These are phyloP conservation scores for Zaprionus inermis DNA, from an alignment of 1,140 invertebrate genomes.

Conservation along the genomic window DNA sequence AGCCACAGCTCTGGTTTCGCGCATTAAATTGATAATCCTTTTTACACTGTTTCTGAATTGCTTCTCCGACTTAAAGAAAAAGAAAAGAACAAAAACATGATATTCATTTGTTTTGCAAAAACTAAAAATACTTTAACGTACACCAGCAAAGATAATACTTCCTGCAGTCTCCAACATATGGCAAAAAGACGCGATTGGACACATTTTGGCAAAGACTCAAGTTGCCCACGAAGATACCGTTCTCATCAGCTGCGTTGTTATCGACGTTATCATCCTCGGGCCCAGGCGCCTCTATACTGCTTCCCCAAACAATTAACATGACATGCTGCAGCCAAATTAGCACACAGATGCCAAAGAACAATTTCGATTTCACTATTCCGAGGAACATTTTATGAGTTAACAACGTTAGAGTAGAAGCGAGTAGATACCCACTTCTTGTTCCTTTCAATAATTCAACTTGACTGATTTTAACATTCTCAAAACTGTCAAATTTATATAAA, in stretches of 20 bases:
- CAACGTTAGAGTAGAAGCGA: background rate
- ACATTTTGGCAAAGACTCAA: slow-evolving; percentile 58
- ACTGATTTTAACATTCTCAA: slow-evolving; percentile 5
- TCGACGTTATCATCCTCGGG: background rate
- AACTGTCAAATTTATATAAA: slow-evolving; percentile 26
- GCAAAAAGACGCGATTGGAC: slow-evolving; percentile 57
- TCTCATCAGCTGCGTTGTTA: background rate
- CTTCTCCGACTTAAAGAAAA: slow-evolving; percentile 54
- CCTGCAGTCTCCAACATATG: slow-evolving; percentile 61
- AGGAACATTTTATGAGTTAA: background rate
- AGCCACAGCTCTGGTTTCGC: slow-evolving; percentile 51
- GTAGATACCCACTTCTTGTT: slow-evolving; percentile 24
- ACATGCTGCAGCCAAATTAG: background rate
- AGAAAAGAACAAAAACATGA: background rate
- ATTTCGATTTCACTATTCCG: slow-evolving; percentile 13
- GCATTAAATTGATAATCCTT: slow-evolving; percentile 52
- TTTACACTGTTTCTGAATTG: slow-evolving; percentile 47
- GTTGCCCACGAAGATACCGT: slow-evolving; percentile 36
- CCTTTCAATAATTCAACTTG: background rate
- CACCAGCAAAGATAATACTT: slow-evolving; percentile 66
- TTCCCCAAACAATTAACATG: background rate
- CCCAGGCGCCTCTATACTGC: background rate
- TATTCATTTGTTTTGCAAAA: no score
- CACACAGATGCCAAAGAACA: background rate
- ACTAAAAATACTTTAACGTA: slow-evolving; percentile 18